phyloP scores from a whole-genome alignment of 2,888 invertebrate species.

The Blastobasis lacticolella region DNA sequence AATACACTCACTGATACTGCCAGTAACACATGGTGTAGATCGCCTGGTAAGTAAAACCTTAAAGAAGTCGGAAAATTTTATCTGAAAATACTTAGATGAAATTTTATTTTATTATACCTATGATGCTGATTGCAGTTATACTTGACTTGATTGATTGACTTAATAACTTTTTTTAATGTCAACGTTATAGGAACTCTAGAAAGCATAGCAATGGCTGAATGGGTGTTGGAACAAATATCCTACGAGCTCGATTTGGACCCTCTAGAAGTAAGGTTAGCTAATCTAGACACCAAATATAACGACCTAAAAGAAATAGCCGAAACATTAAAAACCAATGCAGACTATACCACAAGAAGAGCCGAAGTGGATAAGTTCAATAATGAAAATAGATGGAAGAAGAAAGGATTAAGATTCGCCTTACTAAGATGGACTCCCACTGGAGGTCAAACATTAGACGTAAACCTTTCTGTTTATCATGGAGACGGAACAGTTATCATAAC shows the following conservation, averaged over 20 bases:
- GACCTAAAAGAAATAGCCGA: slow-evolving; percentile 46
- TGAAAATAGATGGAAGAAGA: slow-evolving; percentile 82
- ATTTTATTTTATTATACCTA: no score
- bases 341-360: slow-evolving; percentile 52
- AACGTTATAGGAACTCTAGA: slow-evolving; percentile 21
- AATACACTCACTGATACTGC: slow-evolving; percentile 37
- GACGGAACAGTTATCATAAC: slow-evolving; percentile 79
- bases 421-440: slow-evolving; percentile 56
- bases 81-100: no score
- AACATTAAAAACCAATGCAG: slow-evolving; percentile 46
- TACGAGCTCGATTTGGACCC: slow-evolving; percentile 64
- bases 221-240: slow-evolving; percentile 77
- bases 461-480: slow-evolving; percentile 76
- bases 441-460: slow-evolving; percentile 43
- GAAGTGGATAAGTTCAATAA: slow-evolving; percentile 63
- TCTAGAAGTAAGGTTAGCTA: slow-evolving; percentile 46
- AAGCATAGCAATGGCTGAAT: slow-evolving; percentile 42
- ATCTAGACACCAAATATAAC: slow-evolving; percentile 45
- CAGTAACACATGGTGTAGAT: slow-evolving; percentile 37
- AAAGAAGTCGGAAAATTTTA: no score
- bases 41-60: slow-evolving; percentile 31
- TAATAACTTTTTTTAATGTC: neutral
- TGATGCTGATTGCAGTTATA: no score
- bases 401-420: slow-evolving; percentile 48
- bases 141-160: no score